Percentiles rank a stretch among this genome's conserved stretches.
Conservation (phyloP, 2,888 invertebrate species). For the Drosophila merina region DNA sequence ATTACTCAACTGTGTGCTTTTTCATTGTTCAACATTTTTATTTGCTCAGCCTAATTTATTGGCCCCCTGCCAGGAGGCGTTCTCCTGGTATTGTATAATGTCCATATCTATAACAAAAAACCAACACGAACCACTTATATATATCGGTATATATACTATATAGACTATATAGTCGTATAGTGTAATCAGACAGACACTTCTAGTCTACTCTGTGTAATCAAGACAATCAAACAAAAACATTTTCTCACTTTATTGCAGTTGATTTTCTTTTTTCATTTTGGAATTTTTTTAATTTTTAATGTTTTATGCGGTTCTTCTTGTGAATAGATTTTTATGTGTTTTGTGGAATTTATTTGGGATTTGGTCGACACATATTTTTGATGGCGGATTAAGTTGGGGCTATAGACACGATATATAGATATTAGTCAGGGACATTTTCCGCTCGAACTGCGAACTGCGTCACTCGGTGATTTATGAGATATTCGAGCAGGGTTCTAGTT, state of each 20-base stretch:
- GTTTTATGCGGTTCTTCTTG: slow-evolving; percentile 6
- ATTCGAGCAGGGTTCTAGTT: slow-evolving; percentile 28
- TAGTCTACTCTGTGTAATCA: slow-evolving; percentile 53
- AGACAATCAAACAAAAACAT: slow-evolving; percentile 71
- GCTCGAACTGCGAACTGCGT: slow-evolving; percentile 48
- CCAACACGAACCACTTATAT: slow-evolving; percentile 6
- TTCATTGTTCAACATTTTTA: slow-evolving; percentile 48
- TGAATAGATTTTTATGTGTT: slow-evolving; percentile 10
- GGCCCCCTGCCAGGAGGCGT: slow-evolving; percentile 73
- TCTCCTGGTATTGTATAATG: slow-evolving; percentile 60
- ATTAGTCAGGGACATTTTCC: slow-evolving; percentile 48
- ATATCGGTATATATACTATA: neutral
- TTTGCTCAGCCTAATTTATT: slow-evolving; percentile 60
- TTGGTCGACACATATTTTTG: slow-evolving; percentile 40
- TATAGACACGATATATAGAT: slow-evolving; percentile 29
- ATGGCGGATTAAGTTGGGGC: slow-evolving; percentile 40
- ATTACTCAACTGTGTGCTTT: slow-evolving; percentile 44
- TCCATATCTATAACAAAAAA: slow-evolving; percentile 53
- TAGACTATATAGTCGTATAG: slow-evolving; percentile 14
- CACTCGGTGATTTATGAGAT: slow-evolving; percentile 41
- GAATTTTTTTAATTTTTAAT: slow-evolving; percentile 35
- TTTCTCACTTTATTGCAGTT: slow-evolving; percentile 45
- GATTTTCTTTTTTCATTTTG: slow-evolving; percentile 17
- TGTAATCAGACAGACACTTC: slow-evolving; percentile 25
- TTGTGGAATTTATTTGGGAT: slow-evolving; percentile 29